Conservation (phyloP, 2,888 invertebrate species). For the Chalcosyrphus nemorum region DNA sequence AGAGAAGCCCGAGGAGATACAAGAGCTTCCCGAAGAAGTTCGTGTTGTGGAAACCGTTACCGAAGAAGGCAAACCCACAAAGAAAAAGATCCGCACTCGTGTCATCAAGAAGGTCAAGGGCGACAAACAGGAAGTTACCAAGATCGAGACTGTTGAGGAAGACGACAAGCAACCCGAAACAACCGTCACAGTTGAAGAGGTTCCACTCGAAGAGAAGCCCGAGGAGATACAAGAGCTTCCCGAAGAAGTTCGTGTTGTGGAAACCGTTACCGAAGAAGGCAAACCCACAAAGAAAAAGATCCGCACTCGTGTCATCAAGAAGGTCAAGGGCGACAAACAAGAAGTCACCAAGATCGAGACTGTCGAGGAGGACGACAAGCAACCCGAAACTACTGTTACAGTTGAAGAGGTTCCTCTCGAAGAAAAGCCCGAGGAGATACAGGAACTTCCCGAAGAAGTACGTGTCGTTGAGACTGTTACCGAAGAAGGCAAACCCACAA, state of each 20-base stretch:
- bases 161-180: slow-evolving; percentile 79
- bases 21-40: slow-evolving; percentile 74
- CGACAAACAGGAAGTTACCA: slow-evolving; percentile 78
- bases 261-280: slow-evolving; percentile 79
- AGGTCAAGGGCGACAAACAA: slow-evolving; percentile 77
- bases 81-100: slow-evolving; percentile 78
- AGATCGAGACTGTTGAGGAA: slow-evolving; percentile 81
- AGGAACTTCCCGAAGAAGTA: slow-evolving; percentile 72
- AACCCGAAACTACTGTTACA: slow-evolving; percentile 77
- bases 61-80: slow-evolving; percentile 73
- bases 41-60: slow-evolving; percentile 56
- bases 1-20: slow-evolving; percentile 61
- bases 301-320: slow-evolving; percentile 50
- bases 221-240: slow-evolving; percentile 79
- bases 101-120: slow-evolving; percentile 77
- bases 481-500: slow-evolving; percentile 74
- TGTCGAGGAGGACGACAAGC: slow-evolving; percentile 79
- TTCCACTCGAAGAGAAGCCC: slow-evolving; percentile 60
- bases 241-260: slow-evolving; percentile 74
- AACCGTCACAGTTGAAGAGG: slow-evolving; percentile 77
- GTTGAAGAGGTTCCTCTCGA: slow-evolving; percentile 71
- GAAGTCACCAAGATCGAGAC: slow-evolving; percentile 78
- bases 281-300: slow-evolving; percentile 40
- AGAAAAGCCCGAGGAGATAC: slow-evolving; percentile 47
- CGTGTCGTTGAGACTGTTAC: slow-evolving; percentile 76